phyloP scores from a whole-genome alignment of 2,797 vertebrate species.

The Hylomyscus alleni region DNA sequence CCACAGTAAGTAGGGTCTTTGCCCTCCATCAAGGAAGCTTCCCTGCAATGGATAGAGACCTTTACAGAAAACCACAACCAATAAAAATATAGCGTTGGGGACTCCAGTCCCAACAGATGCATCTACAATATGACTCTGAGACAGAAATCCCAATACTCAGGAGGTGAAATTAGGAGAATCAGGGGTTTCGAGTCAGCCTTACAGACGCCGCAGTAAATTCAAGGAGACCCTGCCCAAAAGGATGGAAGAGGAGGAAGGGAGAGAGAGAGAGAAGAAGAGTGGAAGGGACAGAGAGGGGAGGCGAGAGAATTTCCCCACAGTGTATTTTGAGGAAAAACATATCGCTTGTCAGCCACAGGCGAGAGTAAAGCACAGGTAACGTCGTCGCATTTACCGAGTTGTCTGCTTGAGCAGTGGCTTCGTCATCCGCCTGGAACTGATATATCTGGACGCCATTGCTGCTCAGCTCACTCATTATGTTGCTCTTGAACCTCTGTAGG shows the following conservation, averaged over 20 bases:
- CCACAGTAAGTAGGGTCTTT: neutral
- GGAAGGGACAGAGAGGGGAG: neutral
- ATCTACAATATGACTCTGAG: too few relatives aligned
- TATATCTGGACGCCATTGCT: constrained; percentile 95
- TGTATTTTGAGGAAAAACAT: neutral
- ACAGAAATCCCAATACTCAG: neutral
- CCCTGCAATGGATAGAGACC: neutral
- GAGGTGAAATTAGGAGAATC: neutral
- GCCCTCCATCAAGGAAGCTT: neutral
- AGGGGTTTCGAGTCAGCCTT: neutral
- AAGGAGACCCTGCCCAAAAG: neutral
- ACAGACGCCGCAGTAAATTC: neutral
- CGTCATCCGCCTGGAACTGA: constrained; percentile 95
- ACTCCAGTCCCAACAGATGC: too few relatives aligned
- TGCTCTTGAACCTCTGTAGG: constrained; percentile 96
- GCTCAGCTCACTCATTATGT: constrained; percentile 95
- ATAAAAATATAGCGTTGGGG: too few relatives aligned
- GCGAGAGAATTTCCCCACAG: neutral
- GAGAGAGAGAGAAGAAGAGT: neutral
- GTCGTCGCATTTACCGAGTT: constrained; percentile 89
- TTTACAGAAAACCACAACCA: neutral
- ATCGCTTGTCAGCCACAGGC: neutral
- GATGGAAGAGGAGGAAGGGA: too few relatives aligned
- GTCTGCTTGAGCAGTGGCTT: constrained; percentile 92
- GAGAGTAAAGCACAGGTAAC: neutral